A percentile compares a stretch with the other conserved stretches of the same genome.
Evolutionary conservation across 2,888 invertebrate species (phyloP).

Genomic region (Rhynchonema sp.): DNA sequence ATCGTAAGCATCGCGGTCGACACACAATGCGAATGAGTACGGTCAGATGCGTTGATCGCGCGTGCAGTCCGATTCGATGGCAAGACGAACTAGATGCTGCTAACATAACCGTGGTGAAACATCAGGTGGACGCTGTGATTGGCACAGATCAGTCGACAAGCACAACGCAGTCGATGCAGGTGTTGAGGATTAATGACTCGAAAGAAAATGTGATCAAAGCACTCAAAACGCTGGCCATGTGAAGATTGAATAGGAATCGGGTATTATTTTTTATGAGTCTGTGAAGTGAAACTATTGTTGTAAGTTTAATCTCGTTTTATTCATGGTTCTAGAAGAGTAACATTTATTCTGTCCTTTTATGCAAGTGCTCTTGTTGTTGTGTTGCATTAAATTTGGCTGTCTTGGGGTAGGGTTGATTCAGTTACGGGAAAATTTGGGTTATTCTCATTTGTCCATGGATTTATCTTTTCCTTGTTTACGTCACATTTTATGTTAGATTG

Average conservation of each 20-base stretch:
- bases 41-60: neutral
- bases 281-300: neutral
- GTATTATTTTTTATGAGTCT: neutral
- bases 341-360: neutral
- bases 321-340: neutral
- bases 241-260: no score
- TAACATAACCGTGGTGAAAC: no score
- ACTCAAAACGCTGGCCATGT: no score
- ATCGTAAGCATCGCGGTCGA: neutral
- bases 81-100: neutral
- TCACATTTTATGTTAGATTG: no score
- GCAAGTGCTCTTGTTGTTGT: neutral
- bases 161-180: no score
- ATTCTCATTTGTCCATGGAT: no score
- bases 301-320: neutral
- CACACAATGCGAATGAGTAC: no score
- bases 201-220: no score
- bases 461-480: no score
- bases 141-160: neutral
- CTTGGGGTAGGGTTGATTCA: no score
- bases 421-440: no score
- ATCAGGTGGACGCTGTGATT: neutral
- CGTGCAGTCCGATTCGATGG: neutral
- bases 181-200: no score
- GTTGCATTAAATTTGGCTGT: neutral